phyloP scores from a whole-genome alignment of 2,113 vertebrate genomes.

The Psittacara wagleri region DNA sequence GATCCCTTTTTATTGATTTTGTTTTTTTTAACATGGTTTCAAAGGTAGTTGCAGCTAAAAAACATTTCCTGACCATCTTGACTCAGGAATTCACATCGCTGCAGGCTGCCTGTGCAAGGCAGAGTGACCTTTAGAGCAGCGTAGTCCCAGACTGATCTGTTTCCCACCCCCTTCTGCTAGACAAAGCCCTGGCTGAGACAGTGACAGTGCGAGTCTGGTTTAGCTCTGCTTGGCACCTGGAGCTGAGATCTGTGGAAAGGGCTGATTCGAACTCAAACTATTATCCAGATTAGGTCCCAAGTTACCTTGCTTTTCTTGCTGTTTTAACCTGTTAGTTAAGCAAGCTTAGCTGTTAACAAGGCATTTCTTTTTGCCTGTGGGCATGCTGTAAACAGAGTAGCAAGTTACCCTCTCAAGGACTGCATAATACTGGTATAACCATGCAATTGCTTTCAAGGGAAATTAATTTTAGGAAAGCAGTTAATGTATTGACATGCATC shows the following conservation, averaged over 20 bases:
- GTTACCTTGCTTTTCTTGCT: not conserved
- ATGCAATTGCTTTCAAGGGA: not conserved
- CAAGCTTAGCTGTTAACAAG: not conserved
- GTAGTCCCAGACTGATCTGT: not conserved
- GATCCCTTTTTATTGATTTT: not conserved
- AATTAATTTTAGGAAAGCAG: not conserved
- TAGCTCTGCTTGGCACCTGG: conserved; percentile 17
- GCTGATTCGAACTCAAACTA: not conserved
- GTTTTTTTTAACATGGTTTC: not conserved
- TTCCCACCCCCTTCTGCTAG: conserved; percentile 7
- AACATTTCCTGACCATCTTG: conserved; percentile 19
- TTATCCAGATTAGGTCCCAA: not conserved
- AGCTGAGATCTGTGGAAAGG: not conserved
- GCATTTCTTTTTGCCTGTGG: not conserved
- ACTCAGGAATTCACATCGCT: conserved; percentile 19
- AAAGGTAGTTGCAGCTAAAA: conserved; percentile 2
- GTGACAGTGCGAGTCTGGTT: not conserved
- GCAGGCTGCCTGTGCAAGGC: conserved; percentile 5
- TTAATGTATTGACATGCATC: not conserved
- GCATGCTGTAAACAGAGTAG: not conserved
- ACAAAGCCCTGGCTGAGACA: conserved; percentile 4
- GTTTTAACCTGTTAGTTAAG: conserved; percentile 6
- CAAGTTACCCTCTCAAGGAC: not conserved
- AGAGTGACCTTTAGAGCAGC: conserved; percentile 41
- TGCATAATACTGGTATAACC: not conserved